Evolutionary conservation across 2,888 invertebrate genomes (phyloP), one percentile per base, ranked within the genome.

Genomic region (Pristionchus japonicus): DNA sequence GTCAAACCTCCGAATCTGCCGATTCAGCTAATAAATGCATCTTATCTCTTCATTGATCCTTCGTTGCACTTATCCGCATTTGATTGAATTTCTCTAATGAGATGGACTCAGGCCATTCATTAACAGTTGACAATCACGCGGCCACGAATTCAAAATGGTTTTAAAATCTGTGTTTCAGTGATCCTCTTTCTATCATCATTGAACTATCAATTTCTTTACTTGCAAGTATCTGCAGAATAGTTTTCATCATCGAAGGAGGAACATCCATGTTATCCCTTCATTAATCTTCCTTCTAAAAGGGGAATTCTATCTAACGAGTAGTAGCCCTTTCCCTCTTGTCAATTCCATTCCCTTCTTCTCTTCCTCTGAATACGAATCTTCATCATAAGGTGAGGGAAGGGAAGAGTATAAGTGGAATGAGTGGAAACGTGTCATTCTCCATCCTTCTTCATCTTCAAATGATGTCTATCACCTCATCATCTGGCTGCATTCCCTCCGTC

Each of bases 21-120:
- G 74, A 74, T 74, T 74, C 74, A 74, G 74, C 74, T 74, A 74
- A 74, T 74, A 74, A 74, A 37, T 74, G 74, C 40, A 40, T 23
- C 74, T 31, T 74, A 74, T 74, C 23, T 40, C 23, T 74, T 40
- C 23, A 67, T 37, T 2, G 34, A 31, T 11, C 20, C 13, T 37
- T 20, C 40, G 20, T 40, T 74, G 74, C 17, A 27, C 74, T 74
- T 67, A 67, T 67, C 20, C 20, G 2, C 31, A 34, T 11, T 74
- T 40, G 20, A 74, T 74, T n/a, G 23, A 74, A 31, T 74, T 17
- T 37, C 37, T 70, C 34, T 3, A 70, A 37, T 13, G 17, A 31
- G 17, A 31, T 3, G 3, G 34, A 70, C 17, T 64, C 23, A 27
- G 27, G 9, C 61, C 23, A 61, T n/a, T 23, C 9, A 64, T 23